Conservation (phyloP, 2,113 vertebrate species). For the Paralichthys olivaceus region DNA sequence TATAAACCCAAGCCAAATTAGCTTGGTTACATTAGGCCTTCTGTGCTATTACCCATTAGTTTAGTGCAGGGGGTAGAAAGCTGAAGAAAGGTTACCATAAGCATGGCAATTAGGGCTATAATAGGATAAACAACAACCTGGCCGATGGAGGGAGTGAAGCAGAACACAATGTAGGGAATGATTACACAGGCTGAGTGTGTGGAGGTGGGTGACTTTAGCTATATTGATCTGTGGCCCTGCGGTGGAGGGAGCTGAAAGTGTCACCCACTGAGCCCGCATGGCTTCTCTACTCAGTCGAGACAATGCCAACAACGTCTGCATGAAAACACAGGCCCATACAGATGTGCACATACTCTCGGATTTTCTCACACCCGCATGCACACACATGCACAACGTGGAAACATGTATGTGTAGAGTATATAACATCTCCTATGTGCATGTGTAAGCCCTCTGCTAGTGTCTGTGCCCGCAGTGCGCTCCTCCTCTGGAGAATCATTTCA, state of each 20-base stretch:
- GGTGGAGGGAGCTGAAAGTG: slow-evolving; percentile 60
- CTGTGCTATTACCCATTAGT: slow-evolving; percentile 75
- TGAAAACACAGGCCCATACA: slow-evolving; percentile 42
- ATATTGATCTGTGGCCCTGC: slow-evolving; percentile 73
- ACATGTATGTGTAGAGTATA: neutral
- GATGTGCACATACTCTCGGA: slow-evolving; percentile 29
- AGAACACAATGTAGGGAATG: slow-evolving; percentile 67
- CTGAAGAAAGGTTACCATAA: slow-evolving; percentile 79
- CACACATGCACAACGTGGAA: neutral
- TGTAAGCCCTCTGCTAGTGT: slow-evolving; percentile 36
- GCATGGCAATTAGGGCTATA: slow-evolving; percentile 79
- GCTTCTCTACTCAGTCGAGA: slow-evolving; percentile 50
- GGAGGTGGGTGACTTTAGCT: slow-evolving; percentile 66
- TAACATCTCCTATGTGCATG: neutral
- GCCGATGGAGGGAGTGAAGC: slow-evolving; percentile 68
- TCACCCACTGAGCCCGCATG: slow-evolving; percentile 59
- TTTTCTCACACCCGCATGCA: slow-evolving; percentile 7
- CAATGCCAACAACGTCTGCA: slow-evolving; percentile 53
- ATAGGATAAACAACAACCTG: slow-evolving; percentile 83
- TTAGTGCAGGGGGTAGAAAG: slow-evolving; percentile 71
- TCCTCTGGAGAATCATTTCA: slow-evolving; percentile 64
- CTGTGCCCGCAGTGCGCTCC: slow-evolving; percentile 7
- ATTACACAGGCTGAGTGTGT: slow-evolving; percentile 64
- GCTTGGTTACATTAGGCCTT: slow-evolving; percentile 66
- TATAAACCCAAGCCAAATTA: slow-evolving; percentile 74